Conservation (phyloP, 2,888 invertebrate genomes). For the Plagodis pulveraria region DNA sequence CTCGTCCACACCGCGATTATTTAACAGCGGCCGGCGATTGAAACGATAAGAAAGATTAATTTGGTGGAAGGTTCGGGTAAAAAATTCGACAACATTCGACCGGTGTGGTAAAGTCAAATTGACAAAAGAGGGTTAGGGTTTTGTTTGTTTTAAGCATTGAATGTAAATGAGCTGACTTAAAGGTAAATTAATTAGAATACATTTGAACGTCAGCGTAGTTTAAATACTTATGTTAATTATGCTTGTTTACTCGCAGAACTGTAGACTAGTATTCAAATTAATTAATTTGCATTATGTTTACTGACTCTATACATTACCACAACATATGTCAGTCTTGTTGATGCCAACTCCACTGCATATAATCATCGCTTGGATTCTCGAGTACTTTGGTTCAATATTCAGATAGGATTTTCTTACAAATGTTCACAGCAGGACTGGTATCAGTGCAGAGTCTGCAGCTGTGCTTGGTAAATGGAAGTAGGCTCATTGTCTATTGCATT, state of each 20-base stretch:
- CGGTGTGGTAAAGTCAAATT: slow-evolving; percentile 64
- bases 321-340: too few relatives aligned
- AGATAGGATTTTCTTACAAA: too few relatives aligned
- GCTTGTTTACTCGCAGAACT: not conserved
- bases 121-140: slow-evolving; percentile 21
- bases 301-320: too few relatives aligned
- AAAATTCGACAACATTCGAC: slow-evolving; percentile 69
- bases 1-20: slow-evolving; percentile 78
- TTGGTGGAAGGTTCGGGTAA: slow-evolving; percentile 60
- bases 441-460: too few relatives aligned
- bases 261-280: too few relatives aligned
- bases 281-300: too few relatives aligned
- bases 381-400: too few relatives aligned
- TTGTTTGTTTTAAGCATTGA: slow-evolving; percentile 28
- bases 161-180: slow-evolving; percentile 22
- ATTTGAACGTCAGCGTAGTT: slow-evolving; percentile 1
- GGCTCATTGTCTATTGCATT: too few relatives aligned
- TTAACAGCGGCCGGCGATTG: slow-evolving; percentile 74
- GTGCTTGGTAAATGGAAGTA: too few relatives aligned
- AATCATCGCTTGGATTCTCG: too few relatives aligned
- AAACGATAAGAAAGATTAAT: slow-evolving; percentile 81
- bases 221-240: slow-evolving; percentile 12
- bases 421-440: too few relatives aligned
- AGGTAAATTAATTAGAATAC: slow-evolving; percentile 21
- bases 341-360: too few relatives aligned